Evolutionary conservation across 1,140 invertebrate species (phyloP).

Genomic region (Drosophila chauvacae): DNA sequence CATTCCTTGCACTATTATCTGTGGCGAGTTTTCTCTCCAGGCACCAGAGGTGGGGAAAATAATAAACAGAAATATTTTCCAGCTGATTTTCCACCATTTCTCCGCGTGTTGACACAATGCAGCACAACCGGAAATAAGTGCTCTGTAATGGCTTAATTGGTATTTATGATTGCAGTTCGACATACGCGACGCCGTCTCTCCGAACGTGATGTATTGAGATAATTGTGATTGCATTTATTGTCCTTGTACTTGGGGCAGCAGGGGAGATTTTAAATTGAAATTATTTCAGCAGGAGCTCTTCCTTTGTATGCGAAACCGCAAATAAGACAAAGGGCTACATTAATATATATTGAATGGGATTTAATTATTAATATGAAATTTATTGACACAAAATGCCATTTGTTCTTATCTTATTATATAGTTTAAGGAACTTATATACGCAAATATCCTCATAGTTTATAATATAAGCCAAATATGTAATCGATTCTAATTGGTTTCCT

Average conservation of each 20-base stretch:
- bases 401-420: background rate
- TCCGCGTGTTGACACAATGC: conserved; percentile 44
- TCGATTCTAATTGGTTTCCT: background rate
- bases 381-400: background rate
- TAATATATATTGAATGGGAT: background rate
- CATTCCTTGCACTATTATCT: background rate
- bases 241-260: conserved; percentile 14
- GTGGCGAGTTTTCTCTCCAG: conserved; percentile 39
- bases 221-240: conserved; percentile 45
- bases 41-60: conserved; percentile 17
- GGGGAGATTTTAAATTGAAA: conserved; percentile 22
- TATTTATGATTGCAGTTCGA: conserved; percentile 60
- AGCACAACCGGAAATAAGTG: conserved; percentile 58
- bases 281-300: conserved; percentile 1
- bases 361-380: background rate
- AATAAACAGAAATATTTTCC: conserved; percentile 55
- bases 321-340: background rate
- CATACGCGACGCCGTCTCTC: conserved; percentile 18
- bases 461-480: background rate
- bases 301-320: background rate
- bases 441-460: background rate
- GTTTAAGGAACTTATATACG: background rate
- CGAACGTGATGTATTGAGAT: conserved; percentile 48
- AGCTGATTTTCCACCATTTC: conserved; percentile 36
- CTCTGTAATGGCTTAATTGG: conserved; percentile 78